These are phyloP conservation scores for Latrodectus elegans DNA, from an alignment of 2,888 invertebrate species.

Conservation along the genomic window DNA sequence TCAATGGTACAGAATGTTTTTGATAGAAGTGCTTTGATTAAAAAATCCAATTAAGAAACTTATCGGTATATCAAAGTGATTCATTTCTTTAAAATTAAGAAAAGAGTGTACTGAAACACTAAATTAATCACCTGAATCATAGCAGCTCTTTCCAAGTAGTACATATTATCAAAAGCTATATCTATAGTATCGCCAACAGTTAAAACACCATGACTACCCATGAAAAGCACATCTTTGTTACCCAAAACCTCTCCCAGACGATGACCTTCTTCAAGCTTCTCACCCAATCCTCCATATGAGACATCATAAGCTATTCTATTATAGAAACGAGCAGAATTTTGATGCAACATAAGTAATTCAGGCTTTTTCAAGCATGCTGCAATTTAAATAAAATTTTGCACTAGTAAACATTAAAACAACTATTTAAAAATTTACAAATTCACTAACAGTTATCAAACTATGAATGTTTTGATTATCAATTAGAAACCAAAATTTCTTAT, in stretches of 20 bases:
- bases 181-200: constrained; percentile 67
- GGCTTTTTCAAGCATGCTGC: constrained; percentile 70
- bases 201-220: constrained; percentile 64
- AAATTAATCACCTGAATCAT: constrained; percentile 69
- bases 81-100: background rate
- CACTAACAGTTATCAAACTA: no score
- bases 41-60: no score
- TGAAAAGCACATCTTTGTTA: constrained; percentile 41
- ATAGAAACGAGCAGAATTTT: constrained; percentile 70
- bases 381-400: background rate
- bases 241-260: constrained; percentile 65
- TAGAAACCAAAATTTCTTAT: no score
- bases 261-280: constrained; percentile 69
- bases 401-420: no score
- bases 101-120: background rate
- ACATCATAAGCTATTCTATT: constrained; percentile 71
- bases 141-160: constrained; percentile 72
- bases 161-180: constrained; percentile 70
- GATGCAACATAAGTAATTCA: constrained; percentile 70
- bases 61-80: background rate
- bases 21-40: no score
- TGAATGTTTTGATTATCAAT: no score
- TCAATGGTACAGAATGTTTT: no score
- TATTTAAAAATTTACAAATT: no score
- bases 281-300: constrained; percentile 69